Base-by-base conservation (phyloP, 2,797 vertebrate species). In the Iguana delicatissima region DNA sequence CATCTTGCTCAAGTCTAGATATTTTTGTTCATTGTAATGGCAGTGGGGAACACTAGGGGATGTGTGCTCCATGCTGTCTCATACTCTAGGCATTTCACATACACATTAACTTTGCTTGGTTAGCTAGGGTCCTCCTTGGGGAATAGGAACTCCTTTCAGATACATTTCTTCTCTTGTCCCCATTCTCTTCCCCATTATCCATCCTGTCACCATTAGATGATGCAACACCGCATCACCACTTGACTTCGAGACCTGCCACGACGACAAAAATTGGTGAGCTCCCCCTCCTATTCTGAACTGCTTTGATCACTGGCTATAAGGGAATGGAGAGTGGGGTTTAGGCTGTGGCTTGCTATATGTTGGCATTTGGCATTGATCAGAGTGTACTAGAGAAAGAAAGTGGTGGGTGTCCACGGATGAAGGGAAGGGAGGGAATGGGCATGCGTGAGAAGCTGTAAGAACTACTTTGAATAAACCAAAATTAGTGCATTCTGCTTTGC, bases 181-280 rank as follows among this genome's bases (percentile, higher is more conserved):
- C 95, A 87, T 95, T 96, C 95, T 96, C 93, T 96, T 95, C 93
- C 95, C 95, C 91, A 59, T 96, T 95, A 95, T 95, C 89, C 94
- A 95, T 96, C 96, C 95, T 94, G 95, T 96, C 92, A 96, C 95
- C 96, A 93, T 96, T 95, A 96, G 96, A 96, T 96, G 96, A 96
- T 96, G 96, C 96, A 96, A 96, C 96, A 96, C 90, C 95, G 95
- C 96, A 96, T 96, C 96, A 96, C 96, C 95, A 96, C 96, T 96
- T 96, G 94, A 89, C 95, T 96, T 96, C 96, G 0, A 96, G 96
- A 96, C 96, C 96, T 50, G 96, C 92, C 95, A 96, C 93, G 96
- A 95, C 96, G 96, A 96, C 96, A 93, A 96, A 96, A 96, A 96
- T 96, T 96, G 96, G 96, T 96, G 96, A 96, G 96, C 96, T 96